Conservation (phyloP, 2,797 vertebrate genomes). For the Anguilla marmorata region DNA sequence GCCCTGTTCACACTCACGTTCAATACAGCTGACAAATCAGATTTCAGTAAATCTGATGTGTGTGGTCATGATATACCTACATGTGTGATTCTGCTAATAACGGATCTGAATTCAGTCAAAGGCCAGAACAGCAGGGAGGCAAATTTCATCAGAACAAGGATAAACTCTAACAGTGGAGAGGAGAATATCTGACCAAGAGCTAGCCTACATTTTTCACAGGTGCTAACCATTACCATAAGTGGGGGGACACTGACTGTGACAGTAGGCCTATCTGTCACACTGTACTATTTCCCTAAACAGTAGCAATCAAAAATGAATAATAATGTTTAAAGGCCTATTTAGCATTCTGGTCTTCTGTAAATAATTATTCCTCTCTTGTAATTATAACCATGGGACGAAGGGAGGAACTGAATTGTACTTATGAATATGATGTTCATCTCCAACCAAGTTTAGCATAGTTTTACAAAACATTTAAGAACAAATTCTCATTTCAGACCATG, state of each 20-base stretch:
- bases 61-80: not conserved
- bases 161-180: not conserved
- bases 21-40: not conserved
- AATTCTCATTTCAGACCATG: not conserved
- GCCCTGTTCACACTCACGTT: not conserved
- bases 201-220: slow-evolving; percentile 54
- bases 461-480: not conserved
- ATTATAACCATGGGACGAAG: slow-evolving; percentile 12
- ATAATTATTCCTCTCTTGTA: not conserved
- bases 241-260: not conserved
- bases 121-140: not conserved
- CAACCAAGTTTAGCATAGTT: not conserved
- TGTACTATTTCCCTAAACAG: slow-evolving; percentile 31
- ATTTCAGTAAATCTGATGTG: not conserved
- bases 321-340: not conserved
- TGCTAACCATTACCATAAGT: slow-evolving; percentile 57
- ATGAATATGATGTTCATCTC: not conserved
- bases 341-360: not conserved
- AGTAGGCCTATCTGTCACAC: not conserved
- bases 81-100: not conserved
- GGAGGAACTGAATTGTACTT: not conserved
- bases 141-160: not conserved
- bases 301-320: slow-evolving; percentile 24
- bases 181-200: slow-evolving; percentile 7
- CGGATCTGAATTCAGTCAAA: not conserved